phyloP scores from a whole-genome alignment of 2,888 invertebrate species.

The Mythimna ferrago region DNA sequence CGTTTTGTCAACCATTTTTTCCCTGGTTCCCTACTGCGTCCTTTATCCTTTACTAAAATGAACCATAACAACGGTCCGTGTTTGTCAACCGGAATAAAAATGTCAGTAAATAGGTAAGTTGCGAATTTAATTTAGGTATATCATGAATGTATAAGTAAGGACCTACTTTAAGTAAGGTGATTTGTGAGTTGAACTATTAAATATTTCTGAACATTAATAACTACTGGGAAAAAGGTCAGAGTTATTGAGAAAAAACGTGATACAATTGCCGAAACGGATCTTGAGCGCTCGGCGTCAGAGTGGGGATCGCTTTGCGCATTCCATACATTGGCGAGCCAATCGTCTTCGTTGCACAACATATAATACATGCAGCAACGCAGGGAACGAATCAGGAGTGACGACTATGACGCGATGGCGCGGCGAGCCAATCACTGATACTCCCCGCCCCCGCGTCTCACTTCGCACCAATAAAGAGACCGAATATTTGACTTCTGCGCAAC shows the following conservation, averaged over 20 bases:
- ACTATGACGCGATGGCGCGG: no score
- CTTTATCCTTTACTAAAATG: constrained; percentile 75
- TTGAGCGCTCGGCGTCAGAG: no score
- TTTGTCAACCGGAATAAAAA: constrained; percentile 67
- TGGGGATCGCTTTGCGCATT: no score
- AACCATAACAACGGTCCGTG: constrained; percentile 71
- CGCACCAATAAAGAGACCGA: no score
- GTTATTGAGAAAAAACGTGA: not conserved
- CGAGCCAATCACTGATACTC: no score
- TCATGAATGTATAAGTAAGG: not conserved
- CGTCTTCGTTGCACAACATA: no score
- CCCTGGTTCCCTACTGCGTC: constrained; percentile 69
- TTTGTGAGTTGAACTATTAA: not conserved
- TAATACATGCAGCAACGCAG: no score
- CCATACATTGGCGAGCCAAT: no score
- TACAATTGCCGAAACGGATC: no score
- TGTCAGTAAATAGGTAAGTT: constrained; percentile 10
- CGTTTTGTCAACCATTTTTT: constrained; percentile 76
- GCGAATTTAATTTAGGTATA: constrained; percentile 18
- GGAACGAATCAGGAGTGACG: no score
- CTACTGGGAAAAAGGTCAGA: not conserved
- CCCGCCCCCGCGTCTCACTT: no score
- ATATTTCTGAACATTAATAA: not conserved
- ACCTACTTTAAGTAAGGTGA: not conserved
- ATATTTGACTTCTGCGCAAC: no score